Evolutionary conservation across 2,113 vertebrate genomes (phyloP), one percentile per base, ranked within the genome.

Genomic region (Bubo bubo): DNA sequence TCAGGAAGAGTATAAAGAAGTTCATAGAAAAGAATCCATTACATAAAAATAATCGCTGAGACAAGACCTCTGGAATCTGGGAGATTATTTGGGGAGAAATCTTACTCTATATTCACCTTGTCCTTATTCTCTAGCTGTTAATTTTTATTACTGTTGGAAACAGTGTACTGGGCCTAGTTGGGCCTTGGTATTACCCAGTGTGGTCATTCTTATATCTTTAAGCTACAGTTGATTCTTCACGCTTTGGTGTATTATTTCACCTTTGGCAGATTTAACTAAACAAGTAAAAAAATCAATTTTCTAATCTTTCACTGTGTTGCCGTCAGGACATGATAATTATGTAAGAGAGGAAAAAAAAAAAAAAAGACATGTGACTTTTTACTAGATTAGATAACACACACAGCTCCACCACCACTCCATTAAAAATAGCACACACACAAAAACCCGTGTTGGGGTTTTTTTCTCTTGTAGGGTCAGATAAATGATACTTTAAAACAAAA

Each of bases 321-420:
- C 8, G 34, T 90, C 81, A 60, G 71, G 37, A 85, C 86, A 26
- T 73, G 62, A 43, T 68, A 41, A 85, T 96, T 96, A 92, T 62
- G 18, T 91, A 95, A 95, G 74, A 47, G 24, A 28, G 58, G 18
- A 11, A 23, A 50, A 62, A 63, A 50, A 62, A 63, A 72, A 85
- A 84, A 47, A 75, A 79, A 86, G 59, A 17, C 12, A 8, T 23
- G 41, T 56, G 56, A 35, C 60, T 82, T 85, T 72, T 93, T 81
- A 39, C 43, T 81, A 90, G 90, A 76, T 96, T 93, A 96, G 93
- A 86, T 96, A 96, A 94, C 58, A 34, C 5, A 17, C 27, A 24
- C 12, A 43, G 76, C 35, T 85, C 87, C 19, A 86, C 87, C 80
- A 91, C 77, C 80, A 72, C 70, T 84, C 53, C 21, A 20, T 87